Base-by-base conservation (phyloP, 2,113 vertebrate genomes). In the Calidris pygmaea region DNA sequence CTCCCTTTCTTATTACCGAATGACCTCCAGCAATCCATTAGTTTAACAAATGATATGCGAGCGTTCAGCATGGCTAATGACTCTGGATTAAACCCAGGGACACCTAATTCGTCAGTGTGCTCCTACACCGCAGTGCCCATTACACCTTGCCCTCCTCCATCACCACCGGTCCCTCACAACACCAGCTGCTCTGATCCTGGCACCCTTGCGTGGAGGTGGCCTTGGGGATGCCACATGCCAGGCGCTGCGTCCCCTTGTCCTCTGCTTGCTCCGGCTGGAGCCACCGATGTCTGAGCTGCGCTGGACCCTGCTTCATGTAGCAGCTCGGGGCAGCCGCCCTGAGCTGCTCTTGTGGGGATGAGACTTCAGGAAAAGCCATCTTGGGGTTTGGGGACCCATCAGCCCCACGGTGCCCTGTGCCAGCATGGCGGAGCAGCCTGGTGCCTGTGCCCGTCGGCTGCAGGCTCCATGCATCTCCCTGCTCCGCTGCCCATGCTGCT, bases 21-120 rank as follows among this genome's bases (percentile, higher is more conserved):
- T 95, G 96, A 96, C 97, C 96, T 96, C 95, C 91, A 95, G 97
- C 92, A 26, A 95, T 87, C 79, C 87, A 97, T 97, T 96, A 95
- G 95, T 67, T 74, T 94, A 93, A 95, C 89, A 63, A 90, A 96
- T 26, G 83, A 68, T 34, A 81, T 9, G 78, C 32, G 67, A 11
- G 52, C 17, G 70, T 63, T 89, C 65, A 37, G 92, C 93, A 65
- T 80, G 91, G 85, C 96, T 95, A 94, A 96, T 56, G 92, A 47
- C 59, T 84, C 93, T 43, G 95, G 94, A 93, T 91, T 85, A 74
- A 90, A 68, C 26, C 73, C 68, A 0, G 58, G 72, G 93, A 77
- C 95, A 88, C 92, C 89, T 20, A 8, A 90, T 95, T 34, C 75
- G 63, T 95, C 94, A 96, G 77, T 2, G 22, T 4, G 10, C 32